Evolutionary conservation across 1,140 invertebrate species (phyloP), one percentile per base, ranked within the genome.

Genomic region (Idris sp.): DNA sequence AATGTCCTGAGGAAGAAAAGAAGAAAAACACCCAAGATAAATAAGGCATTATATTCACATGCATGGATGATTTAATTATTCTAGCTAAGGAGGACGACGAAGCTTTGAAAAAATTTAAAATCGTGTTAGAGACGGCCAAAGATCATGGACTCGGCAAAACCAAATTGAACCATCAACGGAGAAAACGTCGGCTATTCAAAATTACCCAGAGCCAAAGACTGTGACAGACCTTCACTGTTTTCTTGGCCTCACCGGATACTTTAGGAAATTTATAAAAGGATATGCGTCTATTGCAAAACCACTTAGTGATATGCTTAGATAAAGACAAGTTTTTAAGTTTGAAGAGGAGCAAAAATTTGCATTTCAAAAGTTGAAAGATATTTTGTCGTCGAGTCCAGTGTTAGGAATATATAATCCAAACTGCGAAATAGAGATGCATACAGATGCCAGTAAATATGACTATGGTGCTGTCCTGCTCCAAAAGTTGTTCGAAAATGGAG

Each of bases 1-100:
- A 58, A 3, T 76, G 67, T 22, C 40, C 35, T 1, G 13, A 36
- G 4, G 13, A 9, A 2, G 13, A 18, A 0, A 38, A 13, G 35
- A 38, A 38, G 18, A 41, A 40, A 0, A 14, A 30, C 2, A 6
- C 4, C 10, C 1, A 6, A n/a, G n/a, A n/a, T n/a, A n/a, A n/a
- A n/a, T n/a, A n/a, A n/a, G n/a, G n/a, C n/a, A n/a, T n/a, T n/a
- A n/a, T n/a, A n/a, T n/a, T n/a, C n/a, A n/a, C n/a, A n/a, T n/a
- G n/a, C n/a, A n/a, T n/a, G n/a, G n/a, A n/a, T n/a, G n/a, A n/a
- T n/a, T n/a, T n/a, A n/a, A n/a, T n/a, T n/a, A n/a, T n/a, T n/a
- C n/a, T n/a, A n/a, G n/a, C n/a, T n/a, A n/a, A n/a, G n/a, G n/a
- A n/a, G n/a, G n/a, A n/a, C n/a, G n/a, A n/a, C n/a, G n/a, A n/a